phyloP scores from a whole-genome alignment of 2,113 vertebrate species.

The Todiramphus saurophagus region DNA sequence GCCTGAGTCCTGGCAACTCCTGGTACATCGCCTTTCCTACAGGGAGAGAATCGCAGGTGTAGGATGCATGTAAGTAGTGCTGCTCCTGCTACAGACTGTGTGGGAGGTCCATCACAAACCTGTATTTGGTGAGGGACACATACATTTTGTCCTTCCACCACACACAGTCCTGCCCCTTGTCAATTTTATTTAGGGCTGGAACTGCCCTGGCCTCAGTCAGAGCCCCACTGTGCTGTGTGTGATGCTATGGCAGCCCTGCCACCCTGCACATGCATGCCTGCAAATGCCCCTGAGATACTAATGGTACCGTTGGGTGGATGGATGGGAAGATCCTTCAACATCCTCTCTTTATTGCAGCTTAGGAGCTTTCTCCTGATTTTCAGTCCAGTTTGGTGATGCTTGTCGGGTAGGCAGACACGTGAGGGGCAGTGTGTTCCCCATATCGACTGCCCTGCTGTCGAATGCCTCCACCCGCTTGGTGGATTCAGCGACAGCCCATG shows the following conservation, averaged over 20 bases:
- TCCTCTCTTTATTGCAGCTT: background rate
- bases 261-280: accelerated
- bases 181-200: background rate
- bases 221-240: accelerated
- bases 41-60: accelerated
- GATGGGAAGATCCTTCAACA: background rate
- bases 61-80: background rate
- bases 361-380: background rate
- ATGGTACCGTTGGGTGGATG: background rate
- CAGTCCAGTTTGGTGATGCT: background rate
- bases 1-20: background rate
- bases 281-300: background rate
- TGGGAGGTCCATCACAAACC: accelerated
- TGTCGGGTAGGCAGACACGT: accelerated
- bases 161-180: background rate
- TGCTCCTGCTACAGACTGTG: background rate
- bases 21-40: accelerated
- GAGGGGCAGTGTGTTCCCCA: background rate
- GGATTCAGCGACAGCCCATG: background rate
- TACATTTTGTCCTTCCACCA: background rate
- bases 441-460: background rate
- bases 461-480: background rate
- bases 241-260: accelerated
- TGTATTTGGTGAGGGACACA: background rate
- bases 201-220: background rate